These are phyloP conservation scores for Plebejus anna DNA, from an alignment of 2,888 invertebrate species.

Conservation along the genomic window DNA sequence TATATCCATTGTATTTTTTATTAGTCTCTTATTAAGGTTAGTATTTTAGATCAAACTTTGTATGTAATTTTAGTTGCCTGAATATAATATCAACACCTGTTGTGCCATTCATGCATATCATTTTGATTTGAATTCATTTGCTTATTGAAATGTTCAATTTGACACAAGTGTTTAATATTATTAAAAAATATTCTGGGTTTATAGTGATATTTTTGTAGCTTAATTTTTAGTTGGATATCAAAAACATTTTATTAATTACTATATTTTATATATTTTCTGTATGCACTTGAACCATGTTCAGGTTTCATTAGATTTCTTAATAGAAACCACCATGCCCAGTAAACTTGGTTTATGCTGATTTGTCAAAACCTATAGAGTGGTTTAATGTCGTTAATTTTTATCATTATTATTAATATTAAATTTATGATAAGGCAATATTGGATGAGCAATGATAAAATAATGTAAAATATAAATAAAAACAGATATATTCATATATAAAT, in stretches of 20 bases:
- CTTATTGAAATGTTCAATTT: neutral
- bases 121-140: neutral
- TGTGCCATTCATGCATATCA: neutral
- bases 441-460: neutral
- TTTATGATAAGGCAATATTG: neutral
- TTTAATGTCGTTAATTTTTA: neutral
- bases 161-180: neutral
- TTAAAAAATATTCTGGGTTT: neutral
- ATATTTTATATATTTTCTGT: neutral
- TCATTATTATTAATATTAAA: neutral
- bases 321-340: neutral
- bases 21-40: neutral
- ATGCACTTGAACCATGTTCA: neutral
- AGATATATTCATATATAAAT: neutral
- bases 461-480: conserved; percentile 1
- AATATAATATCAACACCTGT: neutral
- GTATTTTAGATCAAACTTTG: neutral
- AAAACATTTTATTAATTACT: neutral
- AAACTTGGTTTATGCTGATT: neutral
- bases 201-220: neutral
- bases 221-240: neutral
- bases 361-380: neutral
- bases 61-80: neutral
- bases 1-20: no score
- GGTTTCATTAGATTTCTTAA: neutral